These are phyloP conservation scores for Parasteatoda lunata DNA, from an alignment of 2,888 invertebrate species.

Conservation along the genomic window DNA sequence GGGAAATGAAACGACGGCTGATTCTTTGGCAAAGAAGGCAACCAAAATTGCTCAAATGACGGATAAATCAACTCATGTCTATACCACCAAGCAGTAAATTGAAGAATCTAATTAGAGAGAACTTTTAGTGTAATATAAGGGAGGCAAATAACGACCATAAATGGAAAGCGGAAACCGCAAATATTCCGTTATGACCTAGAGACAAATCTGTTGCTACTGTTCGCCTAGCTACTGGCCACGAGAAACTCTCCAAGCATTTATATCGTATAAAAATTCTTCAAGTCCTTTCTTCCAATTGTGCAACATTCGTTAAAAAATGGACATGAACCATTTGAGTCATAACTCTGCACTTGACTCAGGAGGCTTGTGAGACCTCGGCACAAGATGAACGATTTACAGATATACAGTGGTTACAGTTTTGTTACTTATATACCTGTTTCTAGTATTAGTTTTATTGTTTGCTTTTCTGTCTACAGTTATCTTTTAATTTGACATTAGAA, in stretches of 20 bases:
- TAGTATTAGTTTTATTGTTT: not conserved
- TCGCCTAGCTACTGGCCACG: not conserved
- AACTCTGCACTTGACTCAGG: not conserved
- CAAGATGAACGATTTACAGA: not conserved
- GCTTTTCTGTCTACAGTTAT: too few relatives aligned
- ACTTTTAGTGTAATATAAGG: not conserved
- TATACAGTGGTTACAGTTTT: not conserved
- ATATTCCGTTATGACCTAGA: not conserved
- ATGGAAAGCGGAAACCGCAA: not conserved
- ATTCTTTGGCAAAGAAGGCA: not conserved
- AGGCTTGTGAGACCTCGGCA: not conserved
- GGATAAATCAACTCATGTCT: not conserved
- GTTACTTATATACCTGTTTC: not conserved
- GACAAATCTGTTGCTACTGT: not conserved
- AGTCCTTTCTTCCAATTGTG: not conserved
- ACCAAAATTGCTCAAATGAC: not conserved
- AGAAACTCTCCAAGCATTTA: not conserved
- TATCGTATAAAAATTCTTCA: not conserved
- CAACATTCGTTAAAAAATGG: not conserved
- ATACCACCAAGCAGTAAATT: not conserved
- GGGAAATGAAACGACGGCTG: not conserved
- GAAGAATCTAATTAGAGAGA: not conserved
- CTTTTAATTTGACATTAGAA: too few relatives aligned
- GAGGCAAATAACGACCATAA: not conserved
- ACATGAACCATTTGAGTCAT: not conserved